These are phyloP conservation scores for Pristionchus entomophagus DNA, from an alignment of 2,888 invertebrate species.

Conservation along the genomic window DNA sequence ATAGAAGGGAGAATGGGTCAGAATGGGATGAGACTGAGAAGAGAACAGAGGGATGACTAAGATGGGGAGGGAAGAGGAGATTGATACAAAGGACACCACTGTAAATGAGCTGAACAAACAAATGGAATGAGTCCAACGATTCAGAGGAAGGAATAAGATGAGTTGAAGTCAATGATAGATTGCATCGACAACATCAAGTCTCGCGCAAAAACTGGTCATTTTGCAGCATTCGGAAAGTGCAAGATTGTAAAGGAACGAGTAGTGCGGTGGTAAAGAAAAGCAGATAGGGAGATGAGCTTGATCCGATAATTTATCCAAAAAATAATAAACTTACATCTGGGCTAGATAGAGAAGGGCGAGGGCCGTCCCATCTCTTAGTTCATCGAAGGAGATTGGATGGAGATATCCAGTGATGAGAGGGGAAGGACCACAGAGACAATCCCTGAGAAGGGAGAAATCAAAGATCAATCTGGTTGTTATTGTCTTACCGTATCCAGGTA, in stretches of 20 bases:
- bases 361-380: slow-evolving; percentile 19
- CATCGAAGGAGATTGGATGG: slow-evolving; percentile 1
- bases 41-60: slow-evolving; percentile 28
- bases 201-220: too few species aligned
- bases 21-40: neutral
- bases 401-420: neutral
- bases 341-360: neutral
- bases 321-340: slow-evolving; percentile 4
- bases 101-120: neutral
- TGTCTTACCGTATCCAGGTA: slow-evolving; percentile 25
- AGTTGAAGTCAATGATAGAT: neutral
- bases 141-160: neutral
- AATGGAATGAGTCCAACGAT: neutral
- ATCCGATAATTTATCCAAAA: neutral
- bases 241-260: neutral
- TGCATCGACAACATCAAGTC: neutral
- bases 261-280: neutral
- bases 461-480: neutral
- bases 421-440: slow-evolving; percentile 7
- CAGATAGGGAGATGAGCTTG: neutral
- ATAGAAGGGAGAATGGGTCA: neutral
- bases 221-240: neutral
- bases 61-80: neutral
- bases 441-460: neutral
- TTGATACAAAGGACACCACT: slow-evolving; percentile 22